Evolutionary conservation across 2,888 invertebrate genomes (phyloP), one percentile per base, ranked within the genome.

Genomic region (Leptopilina syphax): DNA sequence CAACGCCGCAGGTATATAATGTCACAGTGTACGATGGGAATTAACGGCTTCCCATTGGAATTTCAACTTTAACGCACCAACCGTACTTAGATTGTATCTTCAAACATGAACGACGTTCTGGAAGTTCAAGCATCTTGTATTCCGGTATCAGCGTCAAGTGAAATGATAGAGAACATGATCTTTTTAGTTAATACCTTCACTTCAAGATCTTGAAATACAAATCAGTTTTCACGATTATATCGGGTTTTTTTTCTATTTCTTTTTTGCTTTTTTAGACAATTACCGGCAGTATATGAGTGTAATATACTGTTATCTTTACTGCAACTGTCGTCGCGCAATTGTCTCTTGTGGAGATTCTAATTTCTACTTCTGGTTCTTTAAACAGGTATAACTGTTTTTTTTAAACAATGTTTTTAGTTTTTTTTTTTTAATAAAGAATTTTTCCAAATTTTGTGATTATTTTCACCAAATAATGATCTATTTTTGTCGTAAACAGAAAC

Each of bases 71-170:
- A 73, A 47, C 73, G 34, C 73, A 73, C 34, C 54, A 73, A 27
- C 54, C 18, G 18, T 18, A 73, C 73, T 73, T 73, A 57, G 73
- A 73, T 73, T 73, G 34, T 73, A 73, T 73, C 73, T 73, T 57
- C 4, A 18, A 70, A 70, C 68, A 73, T 73, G 54, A 57, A 73
- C 34, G 70, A 73, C 73, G 73, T 73, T 73, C 73, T 73, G 54
- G 73, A 73, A 73, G 73, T 73, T 70, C 34, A 70, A 70, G 70
- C 70, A 57, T 73, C 73, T 73, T 73, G 73, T 73, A 73, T 73
- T 34, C 73, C 13, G n/a, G 73, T 57, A 73, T 73, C 73, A 57
- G 73, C 57, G 57, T 73, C 57, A n/a, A 27, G 54, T 13, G 57
- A 73, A 54, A 73, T 73, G 73, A 73, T 57, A 73, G 73, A 73